These are phyloP conservation scores for Ataeniobius toweri DNA, from an alignment of 2,797 vertebrate species.

Conservation along the genomic window DNA sequence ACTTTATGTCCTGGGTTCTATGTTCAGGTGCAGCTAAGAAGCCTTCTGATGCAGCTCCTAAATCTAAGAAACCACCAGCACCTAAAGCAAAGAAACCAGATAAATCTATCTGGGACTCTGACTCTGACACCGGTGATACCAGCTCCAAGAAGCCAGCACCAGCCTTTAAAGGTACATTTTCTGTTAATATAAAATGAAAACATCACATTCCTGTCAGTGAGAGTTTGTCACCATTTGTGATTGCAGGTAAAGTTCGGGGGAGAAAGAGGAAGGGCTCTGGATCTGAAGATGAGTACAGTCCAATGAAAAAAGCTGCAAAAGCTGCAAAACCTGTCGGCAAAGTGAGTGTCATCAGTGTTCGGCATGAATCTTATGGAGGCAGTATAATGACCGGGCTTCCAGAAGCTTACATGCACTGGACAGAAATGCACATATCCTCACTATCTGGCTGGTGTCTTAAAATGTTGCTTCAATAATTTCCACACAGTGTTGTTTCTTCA, in stretches of 20 bases:
- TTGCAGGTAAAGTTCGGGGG: slow-evolving; percentile 90
- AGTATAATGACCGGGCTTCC: neutral
- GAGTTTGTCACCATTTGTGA: neutral
- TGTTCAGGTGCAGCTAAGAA: slow-evolving; percentile 81
- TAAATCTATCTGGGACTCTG: slow-evolving; percentile 90
- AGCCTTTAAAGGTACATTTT: slow-evolving; percentile 83
- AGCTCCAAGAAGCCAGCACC: slow-evolving; percentile 83
- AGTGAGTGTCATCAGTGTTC: slow-evolving; percentile 73
- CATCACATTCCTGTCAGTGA: neutral
- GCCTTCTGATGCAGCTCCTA: slow-evolving; percentile 80
- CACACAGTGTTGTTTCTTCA: too few relatives aligned
- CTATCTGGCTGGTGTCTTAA: too few relatives aligned
- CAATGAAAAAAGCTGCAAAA: slow-evolving; percentile 88
- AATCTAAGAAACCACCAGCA: slow-evolving; percentile 85
- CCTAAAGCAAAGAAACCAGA: slow-evolving; percentile 94
- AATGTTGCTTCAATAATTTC: too few relatives aligned
- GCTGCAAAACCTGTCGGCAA: slow-evolving; percentile 78
- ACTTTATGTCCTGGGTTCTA: neutral
- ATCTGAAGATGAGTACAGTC: slow-evolving; percentile 93
- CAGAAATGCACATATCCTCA: neutral
- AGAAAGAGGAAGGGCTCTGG: slow-evolving; percentile 94
- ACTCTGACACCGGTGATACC: slow-evolving; percentile 86
- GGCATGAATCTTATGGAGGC: neutral
- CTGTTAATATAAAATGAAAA: accelerated
- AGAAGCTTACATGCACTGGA: neutral